Evolutionary conservation across 2,888 invertebrate genomes (phyloP), one percentile per base, ranked within the genome.

Genomic region (Eugnorisma glareosa): DNA sequence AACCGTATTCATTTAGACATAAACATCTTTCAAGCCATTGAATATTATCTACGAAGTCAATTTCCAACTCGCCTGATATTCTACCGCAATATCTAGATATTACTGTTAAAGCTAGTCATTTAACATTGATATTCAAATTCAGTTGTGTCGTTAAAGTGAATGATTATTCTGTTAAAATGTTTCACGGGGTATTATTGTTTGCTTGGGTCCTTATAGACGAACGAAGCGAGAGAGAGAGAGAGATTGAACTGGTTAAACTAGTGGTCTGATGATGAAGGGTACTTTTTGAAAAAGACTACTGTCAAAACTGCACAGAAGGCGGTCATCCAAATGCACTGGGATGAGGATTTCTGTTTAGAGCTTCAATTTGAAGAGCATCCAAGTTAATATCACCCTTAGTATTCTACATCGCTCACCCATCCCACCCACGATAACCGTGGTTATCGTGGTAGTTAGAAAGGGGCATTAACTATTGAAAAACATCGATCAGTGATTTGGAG

Each of bases 131-230:
- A 71, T 84, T 74, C 59, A 57, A 84, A 84, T 79, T 70, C 15
- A 48, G 40, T 48, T 48, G 21, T 67, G 57, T 63, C 69, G 48
- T 84, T 73, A 67, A 59, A 57, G 18, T 67, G 40, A 69, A 43
- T 48, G 37, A 81, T 83, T 78, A 78, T 78, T 51, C 28, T 63
- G 43, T 57, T 83, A 51, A 64, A 75, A 51, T 72, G 71, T 78
- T 83, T 63, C 21, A 51, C 35, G 48, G 28, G 43, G 6, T 43
- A 75, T 21, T 37, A 67, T n/a, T 5, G 40, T 40, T 43, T 43
- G 37, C 15, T 54, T 11, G 21, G 13, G 43, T 51, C 37, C 3
- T 15, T 35, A 59, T 28, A 11, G 28, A 15, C 13, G 6, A 59
- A 64, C 10, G 18, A 31, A n/a, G n/a, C 3, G 0, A 45, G 18